Percentiles rank a stretch among this genome's conserved stretches.
Conservation (phyloP, 2,113 vertebrate species). For the Ailuropoda melanoleuca region DNA sequence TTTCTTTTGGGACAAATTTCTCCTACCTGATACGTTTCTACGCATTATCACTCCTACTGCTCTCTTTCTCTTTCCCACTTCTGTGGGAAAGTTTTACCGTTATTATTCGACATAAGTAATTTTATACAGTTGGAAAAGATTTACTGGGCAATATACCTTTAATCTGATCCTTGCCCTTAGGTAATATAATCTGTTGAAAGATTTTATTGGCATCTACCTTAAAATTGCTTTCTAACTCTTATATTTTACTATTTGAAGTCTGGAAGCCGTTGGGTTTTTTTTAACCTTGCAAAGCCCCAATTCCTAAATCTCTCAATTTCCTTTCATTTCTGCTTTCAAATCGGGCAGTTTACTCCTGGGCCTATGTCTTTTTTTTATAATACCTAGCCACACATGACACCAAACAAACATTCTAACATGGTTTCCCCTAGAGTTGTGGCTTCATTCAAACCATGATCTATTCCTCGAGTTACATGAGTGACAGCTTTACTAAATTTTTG, state of each 20-base stretch:
- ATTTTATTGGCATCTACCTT: constrained; percentile 67
- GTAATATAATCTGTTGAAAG: constrained; percentile 70
- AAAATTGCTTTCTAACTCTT: constrained; percentile 69
- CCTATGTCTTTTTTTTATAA: constrained; percentile 19
- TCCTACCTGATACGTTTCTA: neutral
- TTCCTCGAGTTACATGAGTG: neutral
- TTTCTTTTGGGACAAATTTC: neutral
- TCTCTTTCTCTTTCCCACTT: constrained; percentile 36
- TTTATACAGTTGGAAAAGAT: constrained; percentile 71
- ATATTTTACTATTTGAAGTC: constrained; percentile 49
- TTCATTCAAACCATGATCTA: neutral
- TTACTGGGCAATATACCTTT: constrained; percentile 74
- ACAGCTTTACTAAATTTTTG: constrained; percentile 22
- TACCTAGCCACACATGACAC: constrained; percentile 10
- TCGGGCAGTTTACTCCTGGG: constrained; percentile 30
- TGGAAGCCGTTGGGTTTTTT: constrained; percentile 33
- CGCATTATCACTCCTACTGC: neutral
- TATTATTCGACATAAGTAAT: constrained; percentile 61
- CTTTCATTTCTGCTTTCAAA: constrained; percentile 64
- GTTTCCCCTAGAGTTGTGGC: neutral
- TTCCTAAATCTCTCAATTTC: constrained; percentile 45
- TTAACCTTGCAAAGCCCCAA: neutral
- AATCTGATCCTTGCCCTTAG: constrained; percentile 70
- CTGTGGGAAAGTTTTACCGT: constrained; percentile 41
- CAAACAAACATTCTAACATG: constrained; percentile 1